phyloP scores from a whole-genome alignment of 1,140 invertebrate species.

The Campoletis sonorensis region DNA sequence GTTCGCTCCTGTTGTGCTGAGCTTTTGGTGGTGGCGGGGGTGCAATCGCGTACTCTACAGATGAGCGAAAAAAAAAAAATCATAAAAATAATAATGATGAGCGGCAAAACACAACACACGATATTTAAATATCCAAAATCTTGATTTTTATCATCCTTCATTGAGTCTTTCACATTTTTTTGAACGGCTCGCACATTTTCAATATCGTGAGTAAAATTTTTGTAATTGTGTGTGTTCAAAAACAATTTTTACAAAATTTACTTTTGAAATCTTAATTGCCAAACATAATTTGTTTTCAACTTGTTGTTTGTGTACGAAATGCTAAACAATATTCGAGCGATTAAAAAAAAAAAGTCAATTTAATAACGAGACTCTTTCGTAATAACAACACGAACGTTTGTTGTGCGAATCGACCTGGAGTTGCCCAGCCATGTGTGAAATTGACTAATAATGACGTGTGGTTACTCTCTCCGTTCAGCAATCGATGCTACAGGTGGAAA shows the following conservation, averaged over 20 bases:
- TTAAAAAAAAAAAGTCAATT: not conserved
- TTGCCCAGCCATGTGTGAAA: conserved; percentile 2
- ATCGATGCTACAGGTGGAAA: conserved; percentile 22
- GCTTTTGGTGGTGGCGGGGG: conserved; percentile 82
- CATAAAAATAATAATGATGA: conserved; percentile 60
- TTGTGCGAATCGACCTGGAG: not conserved
- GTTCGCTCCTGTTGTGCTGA: conserved; percentile 78
- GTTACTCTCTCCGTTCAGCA: conserved; percentile 12
- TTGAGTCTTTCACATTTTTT: too few species aligned
- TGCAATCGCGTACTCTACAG: conserved; percentile 81
- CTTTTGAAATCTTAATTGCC: too few species aligned
- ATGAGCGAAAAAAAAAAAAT: conserved; percentile 75
- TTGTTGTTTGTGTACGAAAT: too few species aligned
- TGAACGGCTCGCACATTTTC: too few species aligned
- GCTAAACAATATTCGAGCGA: not conserved
- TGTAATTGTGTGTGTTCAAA: too few species aligned
- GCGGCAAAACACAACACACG: conserved; percentile 8
- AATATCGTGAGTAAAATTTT: too few species aligned
- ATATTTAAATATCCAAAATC: too few species aligned
- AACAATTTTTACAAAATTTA: too few species aligned
- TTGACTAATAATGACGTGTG: conserved; percentile 12
- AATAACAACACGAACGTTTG: not conserved
- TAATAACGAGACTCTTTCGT: not conserved
- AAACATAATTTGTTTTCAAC: too few species aligned
- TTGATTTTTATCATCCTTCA: too few species aligned